Evolutionary conservation across 2,888 invertebrate species (phyloP).

Genomic region (Drosophila prolongata): DNA sequence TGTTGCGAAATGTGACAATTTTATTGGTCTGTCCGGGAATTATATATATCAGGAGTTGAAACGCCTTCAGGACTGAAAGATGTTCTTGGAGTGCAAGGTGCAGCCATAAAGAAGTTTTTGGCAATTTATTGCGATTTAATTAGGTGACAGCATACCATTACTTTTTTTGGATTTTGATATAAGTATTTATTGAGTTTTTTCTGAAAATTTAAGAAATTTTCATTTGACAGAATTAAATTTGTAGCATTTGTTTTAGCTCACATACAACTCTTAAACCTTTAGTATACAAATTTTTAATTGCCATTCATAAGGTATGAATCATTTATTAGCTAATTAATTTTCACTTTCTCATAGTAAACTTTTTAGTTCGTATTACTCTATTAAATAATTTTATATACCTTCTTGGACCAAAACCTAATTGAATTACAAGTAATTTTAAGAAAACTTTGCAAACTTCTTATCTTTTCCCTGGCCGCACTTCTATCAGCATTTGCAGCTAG

Average conservation of each 20-base stretch:
- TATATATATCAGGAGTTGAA: slow-evolving; percentile 31
- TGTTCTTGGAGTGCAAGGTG: background rate
- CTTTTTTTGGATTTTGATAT: no score
- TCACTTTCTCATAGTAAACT: background rate
- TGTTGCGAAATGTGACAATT: slow-evolving; percentile 72
- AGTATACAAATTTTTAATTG: no score
- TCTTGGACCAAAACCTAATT: slow-evolving; percentile 6
- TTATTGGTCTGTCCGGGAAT: slow-evolving; percentile 65
- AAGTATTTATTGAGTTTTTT: no score
- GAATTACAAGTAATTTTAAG: slow-evolving; percentile 14
- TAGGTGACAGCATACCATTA: no score
- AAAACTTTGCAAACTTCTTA: slow-evolving; percentile 25
- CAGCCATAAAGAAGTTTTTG: background rate
- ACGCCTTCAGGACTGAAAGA: background rate
- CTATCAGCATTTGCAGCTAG: slow-evolving; percentile 22
- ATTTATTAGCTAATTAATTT: no score
- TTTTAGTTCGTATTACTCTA: background rate
- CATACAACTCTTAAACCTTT: no score
- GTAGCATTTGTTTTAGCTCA: no score
- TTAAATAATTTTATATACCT: background rate
- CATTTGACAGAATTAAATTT: no score
- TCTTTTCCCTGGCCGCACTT: slow-evolving; percentile 6
- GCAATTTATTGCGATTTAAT: background rate
- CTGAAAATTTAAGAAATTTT: no score
- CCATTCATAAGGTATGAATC: no score